Conservation (phyloP, 1,140 invertebrate species). For the Trichonephila clavipes region DNA sequence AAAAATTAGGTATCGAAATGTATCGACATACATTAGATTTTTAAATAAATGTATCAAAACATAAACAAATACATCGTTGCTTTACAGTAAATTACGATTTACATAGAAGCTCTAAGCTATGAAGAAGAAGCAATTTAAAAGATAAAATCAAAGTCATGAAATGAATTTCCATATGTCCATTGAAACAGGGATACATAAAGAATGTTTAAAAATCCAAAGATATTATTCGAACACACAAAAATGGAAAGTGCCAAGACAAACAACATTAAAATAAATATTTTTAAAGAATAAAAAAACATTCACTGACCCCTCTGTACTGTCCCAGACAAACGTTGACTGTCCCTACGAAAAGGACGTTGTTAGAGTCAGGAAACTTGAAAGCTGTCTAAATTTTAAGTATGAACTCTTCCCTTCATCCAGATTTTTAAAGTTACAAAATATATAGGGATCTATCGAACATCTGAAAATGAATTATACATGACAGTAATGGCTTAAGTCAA, state of each 20-base stretch:
- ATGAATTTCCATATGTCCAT: no score
- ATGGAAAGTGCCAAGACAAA: neutral
- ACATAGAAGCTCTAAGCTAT: no score
- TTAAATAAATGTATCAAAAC: no score
- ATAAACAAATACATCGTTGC: no score
- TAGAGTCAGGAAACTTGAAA: slow-evolving; percentile 96
- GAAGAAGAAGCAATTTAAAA: no score
- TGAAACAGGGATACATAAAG: no score
- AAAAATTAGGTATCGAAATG: no score
- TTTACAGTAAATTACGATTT: no score
- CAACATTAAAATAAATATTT: neutral
- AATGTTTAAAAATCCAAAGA: no score
- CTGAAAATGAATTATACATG: slow-evolving; percentile 82
- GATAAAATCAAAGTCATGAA: no score
- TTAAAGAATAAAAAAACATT: slow-evolving; percentile 41
- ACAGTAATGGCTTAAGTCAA: neutral
- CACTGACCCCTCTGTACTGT: slow-evolving; percentile 84
- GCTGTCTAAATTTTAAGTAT: slow-evolving; percentile 90
- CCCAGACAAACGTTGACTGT: slow-evolving; percentile 95
- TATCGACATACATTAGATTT: no score
- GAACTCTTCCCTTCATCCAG: slow-evolving; percentile 89
- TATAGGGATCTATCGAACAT: slow-evolving; percentile 94
- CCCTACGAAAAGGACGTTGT: slow-evolving; percentile 95
- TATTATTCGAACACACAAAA: no score
- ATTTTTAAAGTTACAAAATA: slow-evolving; percentile 95